Conservation (phyloP, 2,888 invertebrate genomes). For the Aricia artaxerxes region DNA sequence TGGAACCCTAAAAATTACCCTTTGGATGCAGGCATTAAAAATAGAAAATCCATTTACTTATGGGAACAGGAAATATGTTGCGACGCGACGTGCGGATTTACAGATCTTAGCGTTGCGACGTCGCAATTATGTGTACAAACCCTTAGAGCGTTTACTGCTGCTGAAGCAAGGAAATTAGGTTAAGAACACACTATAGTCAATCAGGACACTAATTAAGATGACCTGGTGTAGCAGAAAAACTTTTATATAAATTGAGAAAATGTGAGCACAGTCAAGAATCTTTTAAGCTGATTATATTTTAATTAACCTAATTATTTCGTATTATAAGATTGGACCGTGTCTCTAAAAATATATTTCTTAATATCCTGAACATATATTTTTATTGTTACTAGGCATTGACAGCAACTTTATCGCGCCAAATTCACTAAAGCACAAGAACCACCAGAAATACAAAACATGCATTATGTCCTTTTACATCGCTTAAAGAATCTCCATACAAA, state of each 20-base stretch:
- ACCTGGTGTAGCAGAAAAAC: constrained; percentile 18
- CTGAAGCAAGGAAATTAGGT: constrained; percentile 4
- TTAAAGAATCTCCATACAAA: too few relatives aligned
- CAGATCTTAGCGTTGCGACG: background rate
- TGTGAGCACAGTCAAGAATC: background rate
- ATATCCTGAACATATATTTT: too few relatives aligned
- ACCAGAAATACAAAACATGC: too few relatives aligned
- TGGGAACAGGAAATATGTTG: background rate
- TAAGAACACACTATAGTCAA: background rate
- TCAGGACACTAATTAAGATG: constrained; percentile 13
- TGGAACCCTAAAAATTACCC: too few relatives aligned
- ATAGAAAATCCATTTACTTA: too few relatives aligned
- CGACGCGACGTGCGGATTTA: background rate
- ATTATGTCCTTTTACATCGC: too few relatives aligned
- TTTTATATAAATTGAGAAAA: background rate
- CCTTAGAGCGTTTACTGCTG: background rate
- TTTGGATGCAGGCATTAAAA: background rate
- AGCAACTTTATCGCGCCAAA: too few relatives aligned
- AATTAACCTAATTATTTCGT: background rate
- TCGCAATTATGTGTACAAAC: background rate
- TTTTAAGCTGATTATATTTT: background rate
- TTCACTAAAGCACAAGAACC: too few relatives aligned
- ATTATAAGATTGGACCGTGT: too few relatives aligned
- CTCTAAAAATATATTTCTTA: too few relatives aligned
- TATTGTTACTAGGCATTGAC: too few relatives aligned